phyloP scores from a whole-genome alignment of 2,888 invertebrate genomes.

The Epistrophe eligans region DNA sequence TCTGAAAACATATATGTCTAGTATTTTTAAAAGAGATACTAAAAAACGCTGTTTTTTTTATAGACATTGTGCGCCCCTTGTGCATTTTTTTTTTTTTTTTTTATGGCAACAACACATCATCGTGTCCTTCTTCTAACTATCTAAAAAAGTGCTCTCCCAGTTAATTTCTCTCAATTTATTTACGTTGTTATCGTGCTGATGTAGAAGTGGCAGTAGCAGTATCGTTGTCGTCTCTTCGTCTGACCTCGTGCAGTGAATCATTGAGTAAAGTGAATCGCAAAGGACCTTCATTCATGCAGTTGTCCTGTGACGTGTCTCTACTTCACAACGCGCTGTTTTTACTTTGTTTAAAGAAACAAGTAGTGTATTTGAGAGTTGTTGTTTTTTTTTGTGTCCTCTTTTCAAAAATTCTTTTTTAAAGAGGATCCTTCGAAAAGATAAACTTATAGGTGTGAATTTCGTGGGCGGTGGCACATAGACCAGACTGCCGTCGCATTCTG shows the following conservation, averaged over 20 bases:
- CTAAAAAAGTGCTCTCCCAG: conserved; percentile 41
- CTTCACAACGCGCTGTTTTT: conserved; percentile 57
- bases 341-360: conserved; percentile 29
- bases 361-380: conserved; percentile 33
- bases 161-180: conserved; percentile 58
- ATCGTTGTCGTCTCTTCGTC: conserved; percentile 62
- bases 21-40: background rate
- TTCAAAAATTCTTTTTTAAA: background rate
- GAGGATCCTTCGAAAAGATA: conserved; percentile 16
- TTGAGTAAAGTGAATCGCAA: conserved; percentile 72
- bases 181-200: conserved; percentile 20
- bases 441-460: conserved; percentile 45
- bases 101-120: background rate
- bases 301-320: conserved; percentile 65
- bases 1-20: background rate
- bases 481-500: conserved; percentile 37
- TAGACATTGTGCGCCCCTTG: background rate
- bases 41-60: background rate
- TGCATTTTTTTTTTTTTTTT: background rate
- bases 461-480: conserved; percentile 55
- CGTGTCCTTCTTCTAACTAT: conserved; percentile 26
- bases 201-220: conserved; percentile 1
- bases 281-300: conserved; percentile 74
- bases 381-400: background rate
- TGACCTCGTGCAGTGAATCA: conserved; percentile 75